phyloP scores from a whole-genome alignment of 2,797 vertebrate genomes.

The Malacoctenus gilli region DNA sequence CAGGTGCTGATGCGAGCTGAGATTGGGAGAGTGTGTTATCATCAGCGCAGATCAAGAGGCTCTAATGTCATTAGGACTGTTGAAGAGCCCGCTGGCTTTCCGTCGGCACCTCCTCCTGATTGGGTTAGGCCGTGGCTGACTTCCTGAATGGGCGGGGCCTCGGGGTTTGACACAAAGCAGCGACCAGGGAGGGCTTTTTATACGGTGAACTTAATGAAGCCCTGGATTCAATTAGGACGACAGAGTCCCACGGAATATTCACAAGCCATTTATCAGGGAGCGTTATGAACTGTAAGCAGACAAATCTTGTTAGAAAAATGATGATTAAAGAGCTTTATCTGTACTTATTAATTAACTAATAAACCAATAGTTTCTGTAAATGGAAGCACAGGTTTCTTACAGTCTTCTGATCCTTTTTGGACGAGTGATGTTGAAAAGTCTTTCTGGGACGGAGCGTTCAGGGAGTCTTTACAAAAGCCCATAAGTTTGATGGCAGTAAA shows the following conservation, averaged over 20 bases:
- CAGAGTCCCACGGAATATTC: constrained; percentile 15
- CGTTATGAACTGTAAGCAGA: constrained; percentile 17
- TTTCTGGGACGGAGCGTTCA: not conserved
- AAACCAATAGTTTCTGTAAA: constrained; percentile 5
- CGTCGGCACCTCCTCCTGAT: constrained; percentile 56
- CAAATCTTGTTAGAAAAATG: constrained; percentile 17
- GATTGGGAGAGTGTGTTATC: constrained; percentile 64
- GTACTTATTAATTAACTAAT: constrained; percentile 7
- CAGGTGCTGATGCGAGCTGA: constrained; percentile 55
- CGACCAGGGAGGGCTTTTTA: constrained; percentile 32
- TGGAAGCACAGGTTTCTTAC: constrained; percentile 1
- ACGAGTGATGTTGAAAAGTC: no score
- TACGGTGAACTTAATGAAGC: constrained; percentile 48
- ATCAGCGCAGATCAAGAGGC: constrained; percentile 64
- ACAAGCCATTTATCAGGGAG: constrained; percentile 32
- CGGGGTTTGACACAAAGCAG: constrained; percentile 10
- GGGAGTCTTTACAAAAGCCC: not conserved
- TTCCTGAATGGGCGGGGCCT: constrained; percentile 56
- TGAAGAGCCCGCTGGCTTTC: constrained; percentile 59
- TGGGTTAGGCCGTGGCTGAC: constrained; percentile 49
- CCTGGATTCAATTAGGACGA: constrained; percentile 47
- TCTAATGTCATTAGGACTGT: constrained; percentile 72
- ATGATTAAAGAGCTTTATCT: constrained; percentile 12
- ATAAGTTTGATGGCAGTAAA: constrained; percentile 2
- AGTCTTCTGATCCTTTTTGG: no score